Base-by-base conservation (phyloP, 2,113 vertebrate species). In the Sula dactylatra region DNA sequence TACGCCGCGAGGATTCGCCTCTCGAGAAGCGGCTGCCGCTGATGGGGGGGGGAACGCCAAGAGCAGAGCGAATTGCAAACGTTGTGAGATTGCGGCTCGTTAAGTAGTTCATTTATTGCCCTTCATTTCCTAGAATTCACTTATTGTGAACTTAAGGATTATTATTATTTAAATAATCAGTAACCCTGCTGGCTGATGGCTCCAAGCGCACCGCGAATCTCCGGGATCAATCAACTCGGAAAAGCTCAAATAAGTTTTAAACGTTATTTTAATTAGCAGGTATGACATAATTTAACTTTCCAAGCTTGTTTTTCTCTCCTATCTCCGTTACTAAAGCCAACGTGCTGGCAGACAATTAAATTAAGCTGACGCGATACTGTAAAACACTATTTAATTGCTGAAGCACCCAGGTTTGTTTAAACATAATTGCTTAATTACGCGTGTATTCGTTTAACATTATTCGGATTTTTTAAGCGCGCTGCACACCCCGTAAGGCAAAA, bases 171-270 rank as follows among this genome's bases (percentile, higher is more conserved):
- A 40, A 47, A 38, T 24, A 32, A 54, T 7, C 45, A 4, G 3
- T 13, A 49, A 36, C 20, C 38, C 69, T 7, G 55, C 18, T 7
- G 27, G 47, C 11, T 16, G 71, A 50, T 8, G 1, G 5, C 42
- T 29, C 31, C 40, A 6, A 44, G 25, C 1, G 1, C 5, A 2
- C 22, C 10, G 1, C 4, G 1, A 21, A 22, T 13, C 40, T 38
- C 71, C 0, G 12, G 36, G 45, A 61, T 32, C 50, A 78, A 71
- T 27, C 38, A 38, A 22, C 47, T 9, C 16, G 0, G 7, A 42
- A 42, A 5, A 13, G n/a, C 62, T 49, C 56, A 14, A 44, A 3
- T 12, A 27, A 25, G 62, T 40, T 71, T 69, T 20, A 61, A 61
- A 38, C 3, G 4, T 10, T 55, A 8, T 44, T 71, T 50, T 56